These are phyloP conservation scores for Phalacrocorax carbo DNA, from an alignment of 2,113 vertebrate species.

Conservation along the genomic window DNA sequence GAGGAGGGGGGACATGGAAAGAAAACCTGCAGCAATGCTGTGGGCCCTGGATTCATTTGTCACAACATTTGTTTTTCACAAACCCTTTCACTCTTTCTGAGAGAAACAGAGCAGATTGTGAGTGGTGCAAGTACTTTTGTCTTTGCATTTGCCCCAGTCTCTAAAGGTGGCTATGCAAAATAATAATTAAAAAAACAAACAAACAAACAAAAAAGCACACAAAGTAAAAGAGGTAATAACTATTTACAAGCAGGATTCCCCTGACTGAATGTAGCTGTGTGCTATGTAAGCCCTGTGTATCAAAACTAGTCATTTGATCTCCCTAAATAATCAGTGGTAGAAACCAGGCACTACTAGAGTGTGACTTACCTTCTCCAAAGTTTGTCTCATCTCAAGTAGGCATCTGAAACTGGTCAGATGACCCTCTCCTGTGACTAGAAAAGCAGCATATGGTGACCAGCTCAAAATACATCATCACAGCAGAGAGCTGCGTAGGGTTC, in stretches of 20 bases:
- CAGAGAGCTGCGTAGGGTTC: background rate
- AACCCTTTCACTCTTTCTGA: background rate
- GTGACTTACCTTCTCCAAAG: background rate
- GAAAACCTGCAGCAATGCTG: background rate
- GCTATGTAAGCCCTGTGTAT: background rate
- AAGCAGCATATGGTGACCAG: background rate
- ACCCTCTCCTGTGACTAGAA: background rate
- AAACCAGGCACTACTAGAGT: background rate
- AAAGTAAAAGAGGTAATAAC: background rate
- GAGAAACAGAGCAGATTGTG: background rate
- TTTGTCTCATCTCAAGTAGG: background rate
- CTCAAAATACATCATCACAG: background rate
- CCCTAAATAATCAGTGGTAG: background rate
- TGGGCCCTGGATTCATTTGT: background rate
- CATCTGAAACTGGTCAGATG: background rate
- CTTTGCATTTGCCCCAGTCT: background rate
- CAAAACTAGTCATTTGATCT: background rate
- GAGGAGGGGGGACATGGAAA: background rate
- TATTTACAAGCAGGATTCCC: background rate
- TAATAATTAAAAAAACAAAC: too few relatives aligned
- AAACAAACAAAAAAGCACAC: background rate
- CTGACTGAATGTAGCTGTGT: background rate
- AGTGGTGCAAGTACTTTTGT: rapidly evolving
- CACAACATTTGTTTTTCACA: background rate
- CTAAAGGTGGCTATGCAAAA: background rate